These are phyloP conservation scores for Pangasianodon hypophthalmus DNA, from an alignment of 2,113 vertebrate genomes.

Conservation along the genomic window DNA sequence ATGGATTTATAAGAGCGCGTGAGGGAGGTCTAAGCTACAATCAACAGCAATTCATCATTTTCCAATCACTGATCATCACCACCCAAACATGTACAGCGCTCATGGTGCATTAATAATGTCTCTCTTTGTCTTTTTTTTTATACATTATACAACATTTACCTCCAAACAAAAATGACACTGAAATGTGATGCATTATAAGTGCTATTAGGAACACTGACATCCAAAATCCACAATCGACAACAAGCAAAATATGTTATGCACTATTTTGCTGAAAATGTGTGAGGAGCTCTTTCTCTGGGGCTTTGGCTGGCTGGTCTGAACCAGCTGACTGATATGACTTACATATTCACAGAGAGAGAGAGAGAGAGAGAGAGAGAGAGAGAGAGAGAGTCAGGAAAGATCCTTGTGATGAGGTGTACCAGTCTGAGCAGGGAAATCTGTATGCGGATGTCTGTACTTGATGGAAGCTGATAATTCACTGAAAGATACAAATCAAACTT, in stretches of 20 bases:
- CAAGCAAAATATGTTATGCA: neutral
- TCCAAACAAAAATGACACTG: neutral
- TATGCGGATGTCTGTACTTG: neutral
- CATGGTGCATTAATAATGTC: slow-evolving; percentile 9
- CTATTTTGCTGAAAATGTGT: neutral
- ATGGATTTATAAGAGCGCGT: slow-evolving; percentile 8
- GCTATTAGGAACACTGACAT: no score
- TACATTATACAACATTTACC: neutral
- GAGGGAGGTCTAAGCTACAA: slow-evolving; percentile 17
- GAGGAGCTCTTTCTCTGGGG: neutral
- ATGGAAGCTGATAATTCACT: neutral
- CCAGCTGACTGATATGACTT: neutral
- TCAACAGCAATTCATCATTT: slow-evolving; percentile 38
- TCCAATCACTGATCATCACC: slow-evolving; percentile 30
- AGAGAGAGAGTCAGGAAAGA: neutral
- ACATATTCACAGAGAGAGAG: neutral
- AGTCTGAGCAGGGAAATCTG: neutral
- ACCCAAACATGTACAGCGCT: neutral
- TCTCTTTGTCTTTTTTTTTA: no score
- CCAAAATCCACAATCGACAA: slow-evolving; percentile 20
- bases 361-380: neutral
- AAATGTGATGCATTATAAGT: neutral
- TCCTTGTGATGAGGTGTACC: neutral
- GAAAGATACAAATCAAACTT: neutral
- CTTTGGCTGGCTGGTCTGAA: slow-evolving; percentile 7